Evolutionary conservation across 2,888 invertebrate genomes (phyloP).

Genomic region (Nowickia ferox): DNA sequence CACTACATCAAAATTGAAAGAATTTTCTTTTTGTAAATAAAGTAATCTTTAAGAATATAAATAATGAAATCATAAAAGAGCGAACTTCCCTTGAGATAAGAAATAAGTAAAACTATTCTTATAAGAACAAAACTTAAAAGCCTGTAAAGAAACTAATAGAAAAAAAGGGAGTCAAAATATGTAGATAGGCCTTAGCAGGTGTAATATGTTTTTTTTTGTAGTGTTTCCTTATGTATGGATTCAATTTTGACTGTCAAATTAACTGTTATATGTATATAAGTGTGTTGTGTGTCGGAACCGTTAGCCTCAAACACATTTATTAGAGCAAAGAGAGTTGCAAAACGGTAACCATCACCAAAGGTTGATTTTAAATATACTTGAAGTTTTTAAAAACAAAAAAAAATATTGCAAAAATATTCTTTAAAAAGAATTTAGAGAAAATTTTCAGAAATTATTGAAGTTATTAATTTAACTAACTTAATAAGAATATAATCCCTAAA

Average conservation of each 20-base stretch:
- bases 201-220: neutral
- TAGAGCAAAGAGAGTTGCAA: neutral
- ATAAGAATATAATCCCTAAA: too few species aligned
- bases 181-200: neutral
- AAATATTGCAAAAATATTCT: too few species aligned
- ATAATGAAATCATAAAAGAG: neutral
- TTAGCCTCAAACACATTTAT: neutral
- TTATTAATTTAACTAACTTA: too few species aligned
- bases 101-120: neutral
- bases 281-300: neutral
- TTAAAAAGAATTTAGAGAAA: neutral
- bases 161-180: conserved; percentile 2
- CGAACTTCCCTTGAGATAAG: conserved; percentile 38
- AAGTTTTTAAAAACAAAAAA: too few species aligned
- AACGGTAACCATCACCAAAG: conserved; percentile 1
- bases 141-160: conserved; percentile 13
- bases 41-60: conserved; percentile 6
- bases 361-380: neutral
- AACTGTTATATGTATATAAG: neutral
- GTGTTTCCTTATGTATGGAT: neutral
- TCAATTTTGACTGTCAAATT: neutral
- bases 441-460: neutral
- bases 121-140: neutral
- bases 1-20: conserved; percentile 85
- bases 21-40: neutral